A percentile compares a stretch with the other conserved stretches of the same genome.
Conservation (phyloP, 2,113 vertebrate species). For the Petaurus breviceps region DNA sequence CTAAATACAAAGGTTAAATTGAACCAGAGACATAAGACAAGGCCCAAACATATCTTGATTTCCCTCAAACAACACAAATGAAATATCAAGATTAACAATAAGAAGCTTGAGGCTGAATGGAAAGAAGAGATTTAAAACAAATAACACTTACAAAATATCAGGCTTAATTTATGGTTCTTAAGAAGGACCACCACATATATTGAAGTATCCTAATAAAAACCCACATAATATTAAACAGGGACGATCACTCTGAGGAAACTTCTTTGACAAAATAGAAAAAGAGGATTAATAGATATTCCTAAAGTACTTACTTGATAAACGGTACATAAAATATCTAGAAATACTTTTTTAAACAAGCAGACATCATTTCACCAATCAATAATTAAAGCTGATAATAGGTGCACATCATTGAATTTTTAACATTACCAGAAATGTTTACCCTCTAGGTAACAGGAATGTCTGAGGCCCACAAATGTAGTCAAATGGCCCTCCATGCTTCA, state of each 20-base stretch:
- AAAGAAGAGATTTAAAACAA: neutral
- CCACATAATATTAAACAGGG: neutral
- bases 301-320: neutral
- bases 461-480: neutral
- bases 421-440: neutral
- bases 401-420: neutral
- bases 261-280: neutral
- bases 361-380: neutral
- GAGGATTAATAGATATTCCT: neutral
- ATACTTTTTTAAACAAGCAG: neutral
- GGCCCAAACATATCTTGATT: neutral
- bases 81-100: neutral
- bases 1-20: neutral
- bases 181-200: neutral
- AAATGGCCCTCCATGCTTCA: neutral
- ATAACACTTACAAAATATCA: neutral
- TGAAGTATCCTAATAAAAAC: no score
- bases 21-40: neutral
- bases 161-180: neutral
- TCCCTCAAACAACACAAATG: neutral
- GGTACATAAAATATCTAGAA: neutral
- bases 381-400: neutral
- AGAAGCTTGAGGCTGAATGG: neutral
- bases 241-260: neutral
- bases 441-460: neutral